Conservation (phyloP, 35 echinoderm and acorn worm genomes). For the Apostichopus parvimensis region DNA sequence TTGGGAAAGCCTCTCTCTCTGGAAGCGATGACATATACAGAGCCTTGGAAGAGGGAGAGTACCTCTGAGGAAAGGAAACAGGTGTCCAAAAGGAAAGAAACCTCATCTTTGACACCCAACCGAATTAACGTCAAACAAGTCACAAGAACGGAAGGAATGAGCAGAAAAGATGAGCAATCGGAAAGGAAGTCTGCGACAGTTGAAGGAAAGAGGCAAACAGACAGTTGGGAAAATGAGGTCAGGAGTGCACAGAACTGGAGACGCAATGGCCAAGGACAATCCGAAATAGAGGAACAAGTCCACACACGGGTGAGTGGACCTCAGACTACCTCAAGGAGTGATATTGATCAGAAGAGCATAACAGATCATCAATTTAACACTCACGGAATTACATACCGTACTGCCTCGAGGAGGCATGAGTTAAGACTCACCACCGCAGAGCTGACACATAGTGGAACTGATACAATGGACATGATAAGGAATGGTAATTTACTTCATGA, state of each 20-base stretch:
- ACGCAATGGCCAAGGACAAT: not conserved
- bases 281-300: not conserved
- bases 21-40: not conserved
- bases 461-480: no score
- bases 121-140: not conserved
- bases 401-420: not conserved
- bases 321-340: not conserved
- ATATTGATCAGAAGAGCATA: no score
- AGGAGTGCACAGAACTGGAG: not conserved
- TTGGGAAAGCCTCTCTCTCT: not conserved
- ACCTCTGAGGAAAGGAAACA: not conserved
- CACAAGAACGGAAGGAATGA: not conserved
- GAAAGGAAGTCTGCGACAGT: not conserved
- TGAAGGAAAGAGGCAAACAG: not conserved
- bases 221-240: not conserved
- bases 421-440: no score
- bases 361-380: not conserved
- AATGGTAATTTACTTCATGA: not conserved
- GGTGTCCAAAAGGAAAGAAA: not conserved
- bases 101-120: not conserved
- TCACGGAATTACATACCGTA: not conserved
- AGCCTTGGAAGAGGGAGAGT: not conserved
- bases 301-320: not conserved
- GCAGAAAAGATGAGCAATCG: not conserved
- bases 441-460: no score